These are phyloP conservation scores for Drosophila rellima DNA, from an alignment of 2,888 invertebrate species.

Conservation along the genomic window DNA sequence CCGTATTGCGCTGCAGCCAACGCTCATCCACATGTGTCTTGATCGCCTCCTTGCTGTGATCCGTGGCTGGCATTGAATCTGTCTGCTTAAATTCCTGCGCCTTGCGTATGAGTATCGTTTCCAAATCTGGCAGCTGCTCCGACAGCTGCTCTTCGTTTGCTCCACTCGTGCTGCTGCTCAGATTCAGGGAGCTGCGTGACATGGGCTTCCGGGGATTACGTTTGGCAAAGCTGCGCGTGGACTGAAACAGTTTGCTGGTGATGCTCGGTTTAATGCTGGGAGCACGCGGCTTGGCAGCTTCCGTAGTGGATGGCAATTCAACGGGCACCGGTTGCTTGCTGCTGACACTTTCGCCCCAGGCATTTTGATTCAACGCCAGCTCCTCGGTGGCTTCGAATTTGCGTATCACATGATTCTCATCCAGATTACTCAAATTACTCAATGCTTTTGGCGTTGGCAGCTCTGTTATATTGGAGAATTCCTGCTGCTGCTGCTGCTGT, in stretches of 20 bases:
- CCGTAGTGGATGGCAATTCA: slow-evolving; percentile 5
- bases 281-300: slow-evolving; percentile 11
- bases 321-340: slow-evolving; percentile 64
- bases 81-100: slow-evolving; percentile 77
- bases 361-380: slow-evolving; percentile 84
- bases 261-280: slow-evolving; percentile 76
- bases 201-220: slow-evolving; percentile 92
- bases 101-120: slow-evolving; percentile 84
- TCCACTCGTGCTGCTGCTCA: background rate
- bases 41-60: slow-evolving; percentile 52
- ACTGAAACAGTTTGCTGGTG: slow-evolving; percentile 89
- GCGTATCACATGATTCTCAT: slow-evolving; percentile 72
- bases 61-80: slow-evolving; percentile 55
- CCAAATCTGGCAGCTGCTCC: slow-evolving; percentile 83
- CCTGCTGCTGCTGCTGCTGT: slow-evolving; percentile 28
- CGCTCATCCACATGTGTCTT: slow-evolving; percentile 86
- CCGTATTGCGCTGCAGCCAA: slow-evolving; percentile 87
- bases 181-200: slow-evolving; percentile 76
- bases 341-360: slow-evolving; percentile 86
- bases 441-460: slow-evolving; percentile 55
- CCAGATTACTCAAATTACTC: slow-evolving; percentile 60
- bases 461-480: slow-evolving; percentile 71
- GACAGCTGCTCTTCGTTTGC: background rate
- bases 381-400: slow-evolving; percentile 81
- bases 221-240: slow-evolving; percentile 88